These are phyloP conservation scores for Phataginus tricuspis DNA, from an alignment of 2,797 vertebrate species.

Conservation along the genomic window DNA sequence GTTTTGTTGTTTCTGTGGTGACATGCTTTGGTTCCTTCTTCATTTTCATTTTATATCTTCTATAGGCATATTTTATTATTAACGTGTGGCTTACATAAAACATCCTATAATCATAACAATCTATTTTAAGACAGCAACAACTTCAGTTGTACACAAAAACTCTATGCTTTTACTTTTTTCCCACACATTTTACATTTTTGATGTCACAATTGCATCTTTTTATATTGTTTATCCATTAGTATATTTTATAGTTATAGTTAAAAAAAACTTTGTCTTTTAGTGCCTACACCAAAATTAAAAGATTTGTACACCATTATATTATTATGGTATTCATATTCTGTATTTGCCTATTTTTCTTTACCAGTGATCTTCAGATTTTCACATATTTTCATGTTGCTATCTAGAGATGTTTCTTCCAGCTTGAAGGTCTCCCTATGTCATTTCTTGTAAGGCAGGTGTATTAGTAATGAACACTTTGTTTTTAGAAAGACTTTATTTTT, in stretches of 20 bases:
- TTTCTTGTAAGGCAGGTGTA: neutral
- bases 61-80: neutral
- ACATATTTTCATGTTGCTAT: neutral
- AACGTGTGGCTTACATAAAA: neutral
- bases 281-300: neutral
- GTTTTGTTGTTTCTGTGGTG: neutral
- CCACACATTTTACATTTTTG: neutral
- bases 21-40: neutral
- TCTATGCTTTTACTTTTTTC: neutral
- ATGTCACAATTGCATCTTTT: neutral
- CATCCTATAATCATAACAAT: neutral
- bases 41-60: neutral
- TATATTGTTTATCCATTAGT: neutral
- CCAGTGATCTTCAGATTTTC: neutral
- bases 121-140: neutral
- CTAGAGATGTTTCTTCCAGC: neutral
- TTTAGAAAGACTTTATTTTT: neutral
- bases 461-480: neutral
- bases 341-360: neutral
- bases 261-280: neutral
- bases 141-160: neutral
- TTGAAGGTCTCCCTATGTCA: neutral
- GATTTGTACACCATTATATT: neutral
- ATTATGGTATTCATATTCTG: neutral
- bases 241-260: neutral